Percentiles rank a stretch among this genome's conserved stretches.
These are phyloP conservation scores for Florisuga fusca DNA, from an alignment of 2,797 vertebrate genomes.

Conservation along the genomic window DNA sequence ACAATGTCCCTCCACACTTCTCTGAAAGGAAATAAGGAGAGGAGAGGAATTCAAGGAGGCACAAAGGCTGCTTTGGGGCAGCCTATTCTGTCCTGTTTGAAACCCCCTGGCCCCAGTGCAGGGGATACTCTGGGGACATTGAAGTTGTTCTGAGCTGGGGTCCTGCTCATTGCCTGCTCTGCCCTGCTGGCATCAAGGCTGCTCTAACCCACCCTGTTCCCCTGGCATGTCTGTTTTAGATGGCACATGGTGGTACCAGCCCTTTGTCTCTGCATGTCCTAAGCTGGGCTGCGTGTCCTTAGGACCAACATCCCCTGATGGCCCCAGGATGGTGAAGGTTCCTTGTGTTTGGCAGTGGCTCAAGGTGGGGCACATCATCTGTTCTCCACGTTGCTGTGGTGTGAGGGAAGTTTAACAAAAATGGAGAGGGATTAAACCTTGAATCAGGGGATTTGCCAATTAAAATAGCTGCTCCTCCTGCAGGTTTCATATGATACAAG, in stretches of 20 bases:
- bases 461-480: conserved; percentile 57
- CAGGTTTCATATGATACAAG: conserved; percentile 47
- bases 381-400: neutral
- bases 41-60: neutral
- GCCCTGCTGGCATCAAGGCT: neutral
- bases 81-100: neutral
- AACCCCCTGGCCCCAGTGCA: neutral
- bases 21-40: neutral
- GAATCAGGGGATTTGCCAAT: conserved; percentile 40
- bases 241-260: neutral
- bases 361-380: neutral
- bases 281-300: neutral
- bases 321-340: fast-evolving
- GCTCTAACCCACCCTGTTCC: neutral
- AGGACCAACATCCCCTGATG: neutral
- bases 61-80: neutral
- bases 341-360: neutral
- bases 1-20: fast-evolving
- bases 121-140: neutral
- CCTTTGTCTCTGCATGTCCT: neutral
- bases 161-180: neutral
- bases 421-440: neutral
- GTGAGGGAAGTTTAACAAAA: neutral
- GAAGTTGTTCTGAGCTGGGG: neutral
- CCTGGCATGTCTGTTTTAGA: neutral